Evolutionary conservation across 2,113 vertebrate species (phyloP), one percentile per base, ranked within the genome.

Genomic region (Phodopus roborovskii): DNA sequence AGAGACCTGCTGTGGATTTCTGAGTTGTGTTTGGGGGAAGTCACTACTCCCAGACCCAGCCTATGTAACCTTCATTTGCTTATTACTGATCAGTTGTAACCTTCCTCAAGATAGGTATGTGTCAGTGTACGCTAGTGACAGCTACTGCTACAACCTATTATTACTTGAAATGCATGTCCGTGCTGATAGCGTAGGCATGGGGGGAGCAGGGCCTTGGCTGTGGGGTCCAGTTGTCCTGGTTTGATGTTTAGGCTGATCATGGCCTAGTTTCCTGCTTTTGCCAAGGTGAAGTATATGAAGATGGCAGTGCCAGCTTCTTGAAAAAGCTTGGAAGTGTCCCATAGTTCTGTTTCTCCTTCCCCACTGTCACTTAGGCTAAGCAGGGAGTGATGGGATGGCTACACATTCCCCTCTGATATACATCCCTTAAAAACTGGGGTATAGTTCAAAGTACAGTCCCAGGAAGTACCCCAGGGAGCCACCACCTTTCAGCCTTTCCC

Each of bases 81-180:
- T 70, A 17, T 60, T 64, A 75, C 39, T 68, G 39, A 73, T 71
- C 3, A 92, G 45, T 94, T 94, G 88, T 94, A 42, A 3, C 71
- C 73, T 75, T 95, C 90, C 96, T 95, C 26, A 48, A 92, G 78
- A 94, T 30, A 42, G 64, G 95, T 5, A 6, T 79, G 53, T 60
- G 77, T 83, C 90, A 56, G 1, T 48, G 12, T 64, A 84, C 50
- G 70, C 91, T 53, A 50, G 77, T 24, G 60, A 64, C 92, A 91
- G 48, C 94, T 96, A 45, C 97, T 95, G 95, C 94, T 94, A 45
- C 64, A 83, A 28, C 77, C 53, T 68, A 30, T 66, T 74, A 22
- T 56, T 90, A 39, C 90, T 88, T 95, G 98, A 97, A 97, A 50
- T 88, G 15, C 0, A 0, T 15, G 60, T 22, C 0, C 75, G 13